Conservation (phyloP, 2,888 invertebrate species). For the Parthenolecanium corni region DNA sequence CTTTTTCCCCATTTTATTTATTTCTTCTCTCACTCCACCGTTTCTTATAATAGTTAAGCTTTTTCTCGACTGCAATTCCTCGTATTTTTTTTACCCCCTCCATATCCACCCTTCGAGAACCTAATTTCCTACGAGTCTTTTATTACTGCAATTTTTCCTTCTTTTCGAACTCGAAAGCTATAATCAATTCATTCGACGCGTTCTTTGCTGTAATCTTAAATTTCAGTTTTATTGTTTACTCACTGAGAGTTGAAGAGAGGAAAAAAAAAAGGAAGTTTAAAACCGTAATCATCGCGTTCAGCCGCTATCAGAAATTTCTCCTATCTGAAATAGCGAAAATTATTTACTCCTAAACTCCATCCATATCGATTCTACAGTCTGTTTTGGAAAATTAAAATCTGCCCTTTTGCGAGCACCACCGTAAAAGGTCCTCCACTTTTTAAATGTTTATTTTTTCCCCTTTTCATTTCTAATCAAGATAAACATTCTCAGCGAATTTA, state of each 20-base stretch:
- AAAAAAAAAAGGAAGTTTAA: too few relatives aligned
- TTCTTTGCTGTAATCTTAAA: constrained; percentile 10
- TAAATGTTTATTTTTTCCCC: too few relatives aligned
- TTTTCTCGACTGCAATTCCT: neutral
- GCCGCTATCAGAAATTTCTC: too few relatives aligned
- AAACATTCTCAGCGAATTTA: too few relatives aligned
- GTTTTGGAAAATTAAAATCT: too few relatives aligned
- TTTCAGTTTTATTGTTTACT: constrained; percentile 5
- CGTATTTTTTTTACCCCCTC: neutral
- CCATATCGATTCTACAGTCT: too few relatives aligned
- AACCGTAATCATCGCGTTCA: too few relatives aligned
- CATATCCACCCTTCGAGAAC: neutral
- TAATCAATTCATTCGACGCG: constrained; percentile 25
- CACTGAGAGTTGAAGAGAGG: neutral
- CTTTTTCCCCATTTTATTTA: constrained; percentile 2
- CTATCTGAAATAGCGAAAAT: neutral
- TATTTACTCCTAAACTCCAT: too few relatives aligned
- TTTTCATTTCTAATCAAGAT: too few relatives aligned
- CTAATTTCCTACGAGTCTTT: constrained; percentile 27
- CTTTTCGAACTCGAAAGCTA: constrained; percentile 16
- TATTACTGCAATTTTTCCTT: constrained; percentile 23
- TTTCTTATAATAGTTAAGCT: constrained; percentile 17
- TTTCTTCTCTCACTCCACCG: neutral
- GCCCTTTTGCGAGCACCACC: too few relatives aligned
- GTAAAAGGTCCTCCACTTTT: too few relatives aligned